A percentile compares a stretch with the other conserved stretches of the same genome.
Evolutionary conservation across 2,888 invertebrate species (phyloP).

Genomic region (Sipha maydis): DNA sequence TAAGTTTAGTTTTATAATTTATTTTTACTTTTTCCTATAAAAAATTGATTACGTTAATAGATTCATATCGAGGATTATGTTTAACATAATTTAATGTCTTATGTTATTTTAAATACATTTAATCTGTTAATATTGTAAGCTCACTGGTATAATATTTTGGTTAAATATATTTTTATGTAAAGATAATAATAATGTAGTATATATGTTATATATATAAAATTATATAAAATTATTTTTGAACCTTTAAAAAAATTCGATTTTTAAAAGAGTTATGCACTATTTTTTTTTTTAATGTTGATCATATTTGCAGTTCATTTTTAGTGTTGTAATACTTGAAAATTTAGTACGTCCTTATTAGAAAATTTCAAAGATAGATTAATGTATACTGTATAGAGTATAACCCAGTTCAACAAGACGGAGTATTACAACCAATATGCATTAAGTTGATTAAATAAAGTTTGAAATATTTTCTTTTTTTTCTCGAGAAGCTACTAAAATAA

Average conservation of each 20-base stretch:
- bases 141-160: too few relatives aligned
- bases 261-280: background rate
- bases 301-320: background rate
- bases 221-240: background rate
- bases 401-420: constrained; percentile 6
- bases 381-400: background rate
- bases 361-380: background rate
- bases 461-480: constrained; percentile 10
- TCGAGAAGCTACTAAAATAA: background rate
- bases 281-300: background rate
- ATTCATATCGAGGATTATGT: too few relatives aligned
- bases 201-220: too few relatives aligned
- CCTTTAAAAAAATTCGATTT: background rate
- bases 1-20: too few relatives aligned
- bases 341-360: background rate
- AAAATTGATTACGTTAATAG: too few relatives aligned
- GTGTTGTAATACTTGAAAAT: background rate
- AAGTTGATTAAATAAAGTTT: constrained; percentile 17
- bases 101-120: too few relatives aligned
- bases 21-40: too few relatives aligned
- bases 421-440: constrained; percentile 37
- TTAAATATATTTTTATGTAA: too few relatives aligned
- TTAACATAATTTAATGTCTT: too few relatives aligned
- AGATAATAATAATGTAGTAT: too few relatives aligned
- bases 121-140: too few relatives aligned